Conservation (phyloP, 2,113 vertebrate species). For the Sitta europaea region DNA sequence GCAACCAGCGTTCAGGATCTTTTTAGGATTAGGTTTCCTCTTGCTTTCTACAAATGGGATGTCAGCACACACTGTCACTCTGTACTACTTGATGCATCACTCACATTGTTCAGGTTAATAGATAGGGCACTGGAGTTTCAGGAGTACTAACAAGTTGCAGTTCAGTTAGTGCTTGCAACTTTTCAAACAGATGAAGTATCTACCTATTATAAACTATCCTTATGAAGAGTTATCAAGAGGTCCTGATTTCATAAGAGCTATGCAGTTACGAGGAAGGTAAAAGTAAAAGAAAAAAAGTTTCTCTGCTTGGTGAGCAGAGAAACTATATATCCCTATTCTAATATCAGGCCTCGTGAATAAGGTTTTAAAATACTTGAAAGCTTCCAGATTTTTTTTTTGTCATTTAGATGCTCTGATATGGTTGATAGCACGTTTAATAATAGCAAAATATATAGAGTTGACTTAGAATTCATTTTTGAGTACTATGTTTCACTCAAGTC, state of each 20-base stretch:
- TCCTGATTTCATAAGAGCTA: neutral
- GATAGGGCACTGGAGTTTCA: neutral
- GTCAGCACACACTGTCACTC: conserved; percentile 30
- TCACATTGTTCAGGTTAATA: neutral
- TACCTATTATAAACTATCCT: neutral
- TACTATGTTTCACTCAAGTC: neutral
- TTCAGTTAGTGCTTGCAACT: neutral
- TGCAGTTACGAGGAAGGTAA: neutral
- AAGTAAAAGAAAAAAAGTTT: too few relatives aligned
- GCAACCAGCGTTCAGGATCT: neutral
- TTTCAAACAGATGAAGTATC: neutral
- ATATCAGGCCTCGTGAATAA: neutral
- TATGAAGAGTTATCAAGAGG: neutral
- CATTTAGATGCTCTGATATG: neutral
- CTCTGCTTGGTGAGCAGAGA: neutral
- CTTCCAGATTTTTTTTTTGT: neutral
- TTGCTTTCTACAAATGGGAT: conserved; percentile 16
- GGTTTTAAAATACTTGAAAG: neutral
- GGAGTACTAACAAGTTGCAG: neutral
- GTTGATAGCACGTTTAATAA: neutral
- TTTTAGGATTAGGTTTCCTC: conserved; percentile 33
- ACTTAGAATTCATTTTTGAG: neutral
- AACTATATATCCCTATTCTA: neutral
- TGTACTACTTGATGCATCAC: neutral
- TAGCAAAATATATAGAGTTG: neutral